Percentiles rank a stretch among this genome's conserved stretches.
phyloP scores from a whole-genome alignment of 2,797 vertebrate species.

The Tympanoctomys barrerae region DNA sequence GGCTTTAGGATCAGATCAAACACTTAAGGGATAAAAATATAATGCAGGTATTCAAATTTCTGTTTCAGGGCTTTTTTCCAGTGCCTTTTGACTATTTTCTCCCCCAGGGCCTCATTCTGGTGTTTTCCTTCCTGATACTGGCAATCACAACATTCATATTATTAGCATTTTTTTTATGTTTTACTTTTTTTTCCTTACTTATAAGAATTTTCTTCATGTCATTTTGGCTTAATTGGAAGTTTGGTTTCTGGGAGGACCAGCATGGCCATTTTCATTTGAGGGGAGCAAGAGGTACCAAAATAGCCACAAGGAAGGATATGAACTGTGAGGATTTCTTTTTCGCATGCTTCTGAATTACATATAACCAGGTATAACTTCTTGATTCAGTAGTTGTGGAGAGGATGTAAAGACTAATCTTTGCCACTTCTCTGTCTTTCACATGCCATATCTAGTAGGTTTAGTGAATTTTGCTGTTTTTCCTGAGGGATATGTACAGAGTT shows the following conservation, averaged over 20 bases:
- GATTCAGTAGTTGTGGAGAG: background rate
- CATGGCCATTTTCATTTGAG: background rate
- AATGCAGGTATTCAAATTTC: background rate
- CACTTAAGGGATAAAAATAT: background rate
- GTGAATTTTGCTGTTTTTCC: background rate
- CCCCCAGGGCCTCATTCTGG: background rate
- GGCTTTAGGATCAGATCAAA: background rate
- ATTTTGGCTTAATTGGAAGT: background rate
- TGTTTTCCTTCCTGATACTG: background rate
- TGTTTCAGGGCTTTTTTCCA: background rate
- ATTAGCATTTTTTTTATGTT: background rate
- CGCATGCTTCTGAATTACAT: background rate
- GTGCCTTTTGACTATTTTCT: background rate
- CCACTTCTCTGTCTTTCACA: background rate
- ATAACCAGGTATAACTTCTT: background rate
- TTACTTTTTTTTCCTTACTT: background rate
- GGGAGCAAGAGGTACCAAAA: background rate
- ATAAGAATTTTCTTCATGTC: constrained; percentile 6
- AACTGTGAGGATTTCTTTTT: background rate
- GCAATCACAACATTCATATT: background rate
- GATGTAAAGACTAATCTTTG: background rate
- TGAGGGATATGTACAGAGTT: background rate
- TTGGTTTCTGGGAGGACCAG: background rate
- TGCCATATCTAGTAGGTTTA: background rate
- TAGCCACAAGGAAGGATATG: background rate